Conservation (phyloP, 2,888 invertebrate genomes). For the Eugnorisma glareosa region DNA sequence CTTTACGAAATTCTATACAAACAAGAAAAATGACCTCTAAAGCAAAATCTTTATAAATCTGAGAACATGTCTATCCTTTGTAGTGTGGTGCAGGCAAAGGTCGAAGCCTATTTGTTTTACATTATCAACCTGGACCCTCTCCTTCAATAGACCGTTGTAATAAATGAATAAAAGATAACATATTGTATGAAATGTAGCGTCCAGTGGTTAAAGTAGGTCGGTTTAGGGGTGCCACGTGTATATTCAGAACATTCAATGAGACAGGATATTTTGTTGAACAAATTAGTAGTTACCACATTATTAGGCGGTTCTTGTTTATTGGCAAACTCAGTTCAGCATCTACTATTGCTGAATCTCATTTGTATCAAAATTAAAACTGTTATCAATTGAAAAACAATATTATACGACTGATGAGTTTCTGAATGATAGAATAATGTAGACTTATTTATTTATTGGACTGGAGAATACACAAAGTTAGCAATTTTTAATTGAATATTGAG, state of each 20-base stretch:
- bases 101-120: conserved; percentile 64
- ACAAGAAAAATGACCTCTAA: conserved; percentile 25
- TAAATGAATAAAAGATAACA: conserved; percentile 60
- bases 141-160: conserved; percentile 36
- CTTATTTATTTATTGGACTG: too few species aligned
- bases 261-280: background rate
- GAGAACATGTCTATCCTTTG: conserved; percentile 41
- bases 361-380: too few species aligned
- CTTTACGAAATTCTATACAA: conserved; percentile 36
- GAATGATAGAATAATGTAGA: too few species aligned
- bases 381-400: too few species aligned
- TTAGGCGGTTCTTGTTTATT: background rate
- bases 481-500: too few species aligned
- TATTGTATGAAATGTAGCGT: conserved; percentile 33
- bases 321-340: background rate
- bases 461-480: too few species aligned
- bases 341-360: background rate
- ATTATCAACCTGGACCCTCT: conserved; percentile 59
- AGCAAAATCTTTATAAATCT: conserved; percentile 39
- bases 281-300: background rate
- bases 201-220: background rate
- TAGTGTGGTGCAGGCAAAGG: conserved; percentile 31
- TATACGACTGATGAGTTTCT: too few species aligned
- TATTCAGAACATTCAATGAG: background rate
- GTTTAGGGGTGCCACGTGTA: background rate